A percentile compares a stretch with the other conserved stretches of the same genome.
Evolutionary conservation across 2,888 invertebrate species (phyloP).

Genomic region (Drosophila mulleri): DNA sequence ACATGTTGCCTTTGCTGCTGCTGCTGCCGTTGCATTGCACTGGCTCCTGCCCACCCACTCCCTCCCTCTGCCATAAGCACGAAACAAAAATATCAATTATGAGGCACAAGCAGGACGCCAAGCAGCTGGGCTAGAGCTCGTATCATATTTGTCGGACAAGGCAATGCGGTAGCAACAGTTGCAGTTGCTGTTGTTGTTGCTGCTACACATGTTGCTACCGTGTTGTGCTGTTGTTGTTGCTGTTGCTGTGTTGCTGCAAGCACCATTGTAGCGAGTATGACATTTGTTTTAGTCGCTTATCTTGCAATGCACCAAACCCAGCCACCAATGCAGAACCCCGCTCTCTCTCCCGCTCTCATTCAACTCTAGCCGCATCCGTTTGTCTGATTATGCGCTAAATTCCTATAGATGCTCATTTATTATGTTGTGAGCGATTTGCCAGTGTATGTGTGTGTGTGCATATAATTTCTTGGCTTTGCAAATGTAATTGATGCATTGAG

Average conservation of each 20-base stretch:
- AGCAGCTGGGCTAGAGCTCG: conserved; percentile 51
- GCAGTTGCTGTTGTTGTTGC: conserved; percentile 37
- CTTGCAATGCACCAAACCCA: conserved; percentile 53
- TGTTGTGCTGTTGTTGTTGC: conserved; percentile 45
- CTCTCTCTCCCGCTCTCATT: conserved; percentile 17
- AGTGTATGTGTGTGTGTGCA: conserved; percentile 24
- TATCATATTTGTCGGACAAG: conserved; percentile 79
- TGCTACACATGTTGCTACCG: conserved; percentile 74
- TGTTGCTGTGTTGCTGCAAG: conserved; percentile 30
- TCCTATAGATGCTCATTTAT: conserved; percentile 72
- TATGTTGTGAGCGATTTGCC: conserved; percentile 58
- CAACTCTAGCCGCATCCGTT: conserved; percentile 14
- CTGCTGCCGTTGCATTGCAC: conserved; percentile 11
- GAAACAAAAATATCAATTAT: conserved; percentile 77
- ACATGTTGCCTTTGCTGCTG: conserved; percentile 54
- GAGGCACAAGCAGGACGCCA: conserved; percentile 70
- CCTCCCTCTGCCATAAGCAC: conserved; percentile 31
- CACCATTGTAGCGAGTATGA: conserved; percentile 62
- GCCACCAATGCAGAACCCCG: conserved; percentile 26
- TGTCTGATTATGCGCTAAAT: conserved; percentile 76
- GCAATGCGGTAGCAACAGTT: conserved; percentile 57
- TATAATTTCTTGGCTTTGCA: conserved; percentile 69
- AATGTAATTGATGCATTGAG: conserved; percentile 75
- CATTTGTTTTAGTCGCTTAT: conserved; percentile 79
- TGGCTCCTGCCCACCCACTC: background rate